Conservation (phyloP, 2,888 invertebrate species). For the Thysanoteuthis rhombus region DNA sequence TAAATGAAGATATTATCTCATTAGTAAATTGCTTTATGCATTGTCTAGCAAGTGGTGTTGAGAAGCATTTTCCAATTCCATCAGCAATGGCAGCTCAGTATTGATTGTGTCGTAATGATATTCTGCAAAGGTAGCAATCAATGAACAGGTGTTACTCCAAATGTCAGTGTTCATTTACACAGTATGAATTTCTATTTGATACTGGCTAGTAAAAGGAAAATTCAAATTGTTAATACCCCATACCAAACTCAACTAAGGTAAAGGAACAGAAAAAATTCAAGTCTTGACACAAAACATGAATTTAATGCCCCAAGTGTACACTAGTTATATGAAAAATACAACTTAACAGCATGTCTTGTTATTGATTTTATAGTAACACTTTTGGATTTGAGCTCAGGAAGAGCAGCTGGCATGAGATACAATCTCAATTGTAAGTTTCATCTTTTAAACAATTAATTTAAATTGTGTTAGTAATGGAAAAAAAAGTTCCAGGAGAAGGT, state of each 20-base stretch:
- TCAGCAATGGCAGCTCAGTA: not conserved
- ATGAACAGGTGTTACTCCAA: not conserved
- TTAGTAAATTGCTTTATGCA: not conserved
- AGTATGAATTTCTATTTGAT: not conserved
- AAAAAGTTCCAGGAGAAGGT: too few relatives aligned
- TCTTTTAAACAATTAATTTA: too few relatives aligned
- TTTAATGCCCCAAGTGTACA: not conserved
- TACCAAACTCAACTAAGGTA: not conserved
- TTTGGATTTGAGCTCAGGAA: not conserved
- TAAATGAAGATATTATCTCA: not conserved
- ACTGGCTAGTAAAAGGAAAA: not conserved
- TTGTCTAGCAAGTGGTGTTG: not conserved
- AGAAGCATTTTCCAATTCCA: not conserved
- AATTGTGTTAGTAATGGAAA: too few relatives aligned
- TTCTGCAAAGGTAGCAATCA: not conserved
- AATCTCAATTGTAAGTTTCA: too few relatives aligned
- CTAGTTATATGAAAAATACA: not conserved
- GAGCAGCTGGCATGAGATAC: too few relatives aligned
- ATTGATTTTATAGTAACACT: not conserved
- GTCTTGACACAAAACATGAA: not conserved
- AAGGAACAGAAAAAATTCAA: not conserved
- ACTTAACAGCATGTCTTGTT: not conserved
- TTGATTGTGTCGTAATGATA: not conserved
- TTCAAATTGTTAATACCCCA: not conserved
- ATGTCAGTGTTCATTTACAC: not conserved